A percentile compares a stretch with the other conserved stretches of the same genome.
Conservation (phyloP, 2,113 vertebrate genomes). For the Dendropsophus ebraccatus region DNA sequence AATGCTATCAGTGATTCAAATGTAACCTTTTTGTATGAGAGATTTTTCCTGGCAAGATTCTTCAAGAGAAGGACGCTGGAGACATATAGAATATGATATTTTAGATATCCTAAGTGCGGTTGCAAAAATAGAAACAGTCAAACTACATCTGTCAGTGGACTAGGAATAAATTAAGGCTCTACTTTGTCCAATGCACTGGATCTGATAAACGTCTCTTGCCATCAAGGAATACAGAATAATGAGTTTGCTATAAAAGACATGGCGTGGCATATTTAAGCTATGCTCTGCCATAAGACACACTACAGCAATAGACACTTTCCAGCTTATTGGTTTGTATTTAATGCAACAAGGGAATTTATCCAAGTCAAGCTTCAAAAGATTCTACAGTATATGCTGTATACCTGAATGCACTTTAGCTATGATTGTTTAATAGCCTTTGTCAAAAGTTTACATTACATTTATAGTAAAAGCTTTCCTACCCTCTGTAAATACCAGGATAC, state of each 20-base stretch:
- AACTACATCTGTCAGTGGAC: conserved; percentile 5
- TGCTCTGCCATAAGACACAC: neutral
- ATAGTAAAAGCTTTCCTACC: neutral
- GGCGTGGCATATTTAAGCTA: conserved; percentile 25
- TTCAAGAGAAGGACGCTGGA: conserved; percentile 19
- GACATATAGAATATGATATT: conserved; percentile 35
- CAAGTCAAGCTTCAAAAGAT: conserved; percentile 20
- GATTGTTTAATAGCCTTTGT: conserved; percentile 31
- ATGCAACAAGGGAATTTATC: conserved; percentile 4
- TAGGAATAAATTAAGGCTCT: conserved; percentile 24
- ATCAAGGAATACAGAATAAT: conserved; percentile 12
- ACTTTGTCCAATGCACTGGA: conserved; percentile 18
- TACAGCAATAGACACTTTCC: conserved; percentile 28
- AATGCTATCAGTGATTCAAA: neutral
- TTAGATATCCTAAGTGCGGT: conserved; percentile 5
- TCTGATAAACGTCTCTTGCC: conserved; percentile 29
- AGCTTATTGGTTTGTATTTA: conserved; percentile 21
- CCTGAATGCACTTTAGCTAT: conserved; percentile 21
- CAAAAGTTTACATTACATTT: conserved; percentile 29
- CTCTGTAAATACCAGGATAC: neutral
- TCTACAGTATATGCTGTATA: neutral
- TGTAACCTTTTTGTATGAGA: neutral
- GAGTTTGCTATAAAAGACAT: conserved; percentile 34
- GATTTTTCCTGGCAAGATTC: neutral
- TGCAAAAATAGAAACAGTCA: conserved; percentile 26